A percentile compares a stretch with the other conserved stretches of the same genome.
These are phyloP conservation scores for Hemitrygon akajei DNA, from an alignment of 2,797 vertebrate genomes.

Conservation along the genomic window DNA sequence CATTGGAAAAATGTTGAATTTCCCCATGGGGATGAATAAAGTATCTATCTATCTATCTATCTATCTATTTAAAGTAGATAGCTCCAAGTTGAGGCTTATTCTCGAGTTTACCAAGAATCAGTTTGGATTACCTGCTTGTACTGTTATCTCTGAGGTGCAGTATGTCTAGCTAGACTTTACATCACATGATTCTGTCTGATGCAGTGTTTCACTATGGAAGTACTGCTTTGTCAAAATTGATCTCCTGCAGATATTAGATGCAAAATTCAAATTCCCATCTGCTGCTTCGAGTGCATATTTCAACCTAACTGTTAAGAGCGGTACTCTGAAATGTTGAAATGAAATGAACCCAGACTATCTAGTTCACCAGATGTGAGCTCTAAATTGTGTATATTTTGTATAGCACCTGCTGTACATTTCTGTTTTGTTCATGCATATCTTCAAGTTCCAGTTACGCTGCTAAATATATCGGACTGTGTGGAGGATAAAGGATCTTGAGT, in stretches of 20 bases:
- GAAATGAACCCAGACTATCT: background rate
- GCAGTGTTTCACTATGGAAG: background rate
- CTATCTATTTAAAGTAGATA: background rate
- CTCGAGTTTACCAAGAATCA: background rate
- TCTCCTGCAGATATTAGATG: background rate
- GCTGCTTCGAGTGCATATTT: background rate
- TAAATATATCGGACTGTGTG: background rate
- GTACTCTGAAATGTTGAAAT: background rate
- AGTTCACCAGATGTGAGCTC: background rate
- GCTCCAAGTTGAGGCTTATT: background rate
- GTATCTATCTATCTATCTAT: no score
- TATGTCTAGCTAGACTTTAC: no score
- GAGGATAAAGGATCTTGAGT: background rate
- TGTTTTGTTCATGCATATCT: background rate
- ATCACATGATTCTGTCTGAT: background rate
- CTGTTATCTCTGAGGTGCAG: background rate
- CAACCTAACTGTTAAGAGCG: background rate
- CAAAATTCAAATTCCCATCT: background rate
- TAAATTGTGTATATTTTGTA: background rate
- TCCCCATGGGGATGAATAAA: no score
- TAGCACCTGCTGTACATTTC: background rate
- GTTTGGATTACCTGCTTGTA: background rate
- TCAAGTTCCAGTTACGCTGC: background rate
- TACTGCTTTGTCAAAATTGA: background rate
- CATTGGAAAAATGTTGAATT: no score